Evolutionary conservation across 2,888 invertebrate genomes (phyloP).

Genomic region (Trypoxylon attenuatum): DNA sequence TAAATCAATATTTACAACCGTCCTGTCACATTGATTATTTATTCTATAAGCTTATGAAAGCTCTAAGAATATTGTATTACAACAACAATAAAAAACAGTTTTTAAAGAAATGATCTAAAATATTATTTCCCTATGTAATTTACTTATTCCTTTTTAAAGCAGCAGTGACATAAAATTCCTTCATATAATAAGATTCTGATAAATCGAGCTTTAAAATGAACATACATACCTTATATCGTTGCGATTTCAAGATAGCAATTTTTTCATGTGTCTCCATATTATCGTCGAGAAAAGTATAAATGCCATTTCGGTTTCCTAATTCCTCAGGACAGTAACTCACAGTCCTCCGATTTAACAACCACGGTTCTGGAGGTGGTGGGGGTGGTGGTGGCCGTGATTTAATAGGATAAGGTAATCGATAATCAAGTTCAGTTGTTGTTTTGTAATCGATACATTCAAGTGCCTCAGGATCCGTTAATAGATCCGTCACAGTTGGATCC

Average conservation of each 20-base stretch:
- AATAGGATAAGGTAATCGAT: conserved; percentile 39
- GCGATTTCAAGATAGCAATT: conserved; percentile 53
- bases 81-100: too few species aligned
- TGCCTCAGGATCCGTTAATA: conserved; percentile 29
- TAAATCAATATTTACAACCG: too few species aligned
- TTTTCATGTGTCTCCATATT: conserved; percentile 51
- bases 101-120: too few species aligned
- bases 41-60: too few species aligned
- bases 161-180: too few species aligned
- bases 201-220: neutral
- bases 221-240: conserved; percentile 10
- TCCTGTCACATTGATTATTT: too few species aligned
- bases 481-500: conserved; percentile 28
- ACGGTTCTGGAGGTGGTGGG: conserved; percentile 46
- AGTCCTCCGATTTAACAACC: conserved; percentile 58
- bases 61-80: too few species aligned
- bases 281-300: conserved; percentile 58
- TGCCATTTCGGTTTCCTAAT: conserved; percentile 50
- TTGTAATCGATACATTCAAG: conserved; percentile 44
- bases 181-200: too few species aligned
- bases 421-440: conserved; percentile 52
- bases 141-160: too few species aligned
- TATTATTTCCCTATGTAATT: too few species aligned
- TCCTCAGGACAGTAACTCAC: conserved; percentile 50
- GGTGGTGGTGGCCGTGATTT: conserved; percentile 26